These are phyloP conservation scores for Chiloscyllium punctatum DNA, from an alignment of 2,797 vertebrate species.

Conservation along the genomic window DNA sequence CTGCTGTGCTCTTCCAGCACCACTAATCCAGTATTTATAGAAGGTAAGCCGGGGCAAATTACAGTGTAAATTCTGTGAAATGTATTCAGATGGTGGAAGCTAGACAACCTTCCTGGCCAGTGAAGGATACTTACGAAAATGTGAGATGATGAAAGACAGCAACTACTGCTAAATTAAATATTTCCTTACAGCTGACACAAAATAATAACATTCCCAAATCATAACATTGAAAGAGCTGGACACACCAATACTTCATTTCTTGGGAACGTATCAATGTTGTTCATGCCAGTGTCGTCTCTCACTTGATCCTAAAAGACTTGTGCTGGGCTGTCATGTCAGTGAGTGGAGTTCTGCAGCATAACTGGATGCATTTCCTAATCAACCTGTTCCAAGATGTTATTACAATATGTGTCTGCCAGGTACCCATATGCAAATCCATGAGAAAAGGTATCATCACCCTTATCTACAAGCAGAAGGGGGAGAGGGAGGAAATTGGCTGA, in stretches of 20 bases:
- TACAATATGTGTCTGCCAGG: too few relatives aligned
- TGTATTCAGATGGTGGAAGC: neutral
- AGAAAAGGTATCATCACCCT: too few relatives aligned
- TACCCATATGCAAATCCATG: too few relatives aligned
- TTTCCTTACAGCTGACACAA: neutral
- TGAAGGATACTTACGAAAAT: neutral
- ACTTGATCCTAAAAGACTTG: neutral
- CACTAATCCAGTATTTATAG: neutral
- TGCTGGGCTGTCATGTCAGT: neutral
- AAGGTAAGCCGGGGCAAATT: neutral
- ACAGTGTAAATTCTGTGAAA: neutral
- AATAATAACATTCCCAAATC: neutral
- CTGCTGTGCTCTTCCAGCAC: too few relatives aligned
- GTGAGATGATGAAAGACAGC: neutral
- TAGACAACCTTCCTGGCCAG: neutral
- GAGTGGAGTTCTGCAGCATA: neutral
- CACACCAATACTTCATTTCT: neutral
- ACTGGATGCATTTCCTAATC: neutral
- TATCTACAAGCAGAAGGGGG: too few relatives aligned
- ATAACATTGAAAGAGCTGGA: neutral
- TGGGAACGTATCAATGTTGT: neutral
- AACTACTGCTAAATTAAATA: neutral
- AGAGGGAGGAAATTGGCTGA: too few relatives aligned
- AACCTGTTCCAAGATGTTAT: too few relatives aligned
- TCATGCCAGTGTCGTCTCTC: neutral